Evolutionary conservation across 2,888 invertebrate species (phyloP), one percentile per base, ranked within the genome.

Genomic region (Agrochola lychnidis): DNA sequence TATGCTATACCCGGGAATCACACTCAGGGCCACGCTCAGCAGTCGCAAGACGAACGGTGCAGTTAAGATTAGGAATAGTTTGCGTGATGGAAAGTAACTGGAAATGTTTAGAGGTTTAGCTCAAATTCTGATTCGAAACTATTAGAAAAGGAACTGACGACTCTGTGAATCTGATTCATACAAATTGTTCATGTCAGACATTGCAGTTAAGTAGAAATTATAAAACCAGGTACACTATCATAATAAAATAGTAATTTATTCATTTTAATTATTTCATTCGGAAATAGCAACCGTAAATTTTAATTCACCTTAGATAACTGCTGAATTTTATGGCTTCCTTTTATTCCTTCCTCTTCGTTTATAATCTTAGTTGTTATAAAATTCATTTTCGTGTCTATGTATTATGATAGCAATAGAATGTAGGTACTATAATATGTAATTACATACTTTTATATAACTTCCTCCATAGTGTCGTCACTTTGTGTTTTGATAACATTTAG

Each of bases 371-470:
- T 53, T 25, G 30, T 48, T 56, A 14, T 61, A 22, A 64, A 66
- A 81, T 22, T 42, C 16, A 53, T 51, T 36, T 72, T 53, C 4
- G n/a, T 36, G 3, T 66, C 19, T 70, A 36, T 45, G 12, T 68
- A 68, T 45, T 51, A 53, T 69, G 79, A 82, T 76, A 76, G 76
- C 76, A 36, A 1, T 51, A 48, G 56, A 36, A 82, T 53, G 68
- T 82, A 30, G 30, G 30, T 30, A 57, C 67, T 63, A 22, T 25
- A 22, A 30, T 45, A 30, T 30, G 30, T 30, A 70, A 25, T 83
- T 70, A 62, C 48, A 62, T 76, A 25, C 14, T 53, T 83, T 69
- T 61, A 70, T 70, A 83, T 78, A 80, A 83, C 79, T 70, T 78
- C 80, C 70, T 80, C 19, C 2, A 61, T 6, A n/a, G 25, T 51